phyloP scores from a whole-genome alignment of 2,888 invertebrate genomes.

The Trimorus sp. region DNA sequence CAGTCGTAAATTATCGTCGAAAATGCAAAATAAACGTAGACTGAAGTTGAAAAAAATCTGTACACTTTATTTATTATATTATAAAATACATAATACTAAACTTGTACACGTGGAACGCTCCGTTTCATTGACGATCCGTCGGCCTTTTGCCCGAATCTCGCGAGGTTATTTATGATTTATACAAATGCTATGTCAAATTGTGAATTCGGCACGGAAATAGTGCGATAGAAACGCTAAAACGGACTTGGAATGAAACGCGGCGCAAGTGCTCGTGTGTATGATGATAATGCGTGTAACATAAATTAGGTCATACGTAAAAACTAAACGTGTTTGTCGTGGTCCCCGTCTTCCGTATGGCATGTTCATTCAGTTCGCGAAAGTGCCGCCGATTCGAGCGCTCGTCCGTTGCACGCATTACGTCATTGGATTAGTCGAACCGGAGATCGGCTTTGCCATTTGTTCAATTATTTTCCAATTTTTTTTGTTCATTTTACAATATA shows the following conservation, averaged over 20 bases:
- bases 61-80: too few species aligned
- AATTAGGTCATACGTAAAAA: constrained; percentile 69
- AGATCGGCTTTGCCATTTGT: too few species aligned
- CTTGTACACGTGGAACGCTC: constrained; percentile 52
- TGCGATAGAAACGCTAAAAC: constrained; percentile 40
- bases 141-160: too few species aligned
- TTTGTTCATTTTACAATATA: too few species aligned
- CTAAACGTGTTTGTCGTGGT: constrained; percentile 66
- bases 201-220: not conserved
- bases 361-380: constrained; percentile 53
- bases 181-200: too few species aligned
- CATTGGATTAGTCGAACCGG: too few species aligned
- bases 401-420: not conserved
- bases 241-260: constrained; percentile 54
- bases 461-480: too few species aligned
- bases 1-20: too few species aligned
- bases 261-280: constrained; percentile 58
- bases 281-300: constrained; percentile 67
- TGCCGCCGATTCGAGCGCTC: constrained; percentile 18
- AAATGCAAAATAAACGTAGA: too few species aligned
- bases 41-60: too few species aligned
- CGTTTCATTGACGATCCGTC: constrained; percentile 51
- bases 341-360: constrained; percentile 72
- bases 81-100: constrained; percentile 75
- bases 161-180: too few species aligned